Evolutionary conservation across 2,888 invertebrate species (phyloP), one percentile per base, ranked within the genome.

Genomic region (Campoplex capitator): DNA sequence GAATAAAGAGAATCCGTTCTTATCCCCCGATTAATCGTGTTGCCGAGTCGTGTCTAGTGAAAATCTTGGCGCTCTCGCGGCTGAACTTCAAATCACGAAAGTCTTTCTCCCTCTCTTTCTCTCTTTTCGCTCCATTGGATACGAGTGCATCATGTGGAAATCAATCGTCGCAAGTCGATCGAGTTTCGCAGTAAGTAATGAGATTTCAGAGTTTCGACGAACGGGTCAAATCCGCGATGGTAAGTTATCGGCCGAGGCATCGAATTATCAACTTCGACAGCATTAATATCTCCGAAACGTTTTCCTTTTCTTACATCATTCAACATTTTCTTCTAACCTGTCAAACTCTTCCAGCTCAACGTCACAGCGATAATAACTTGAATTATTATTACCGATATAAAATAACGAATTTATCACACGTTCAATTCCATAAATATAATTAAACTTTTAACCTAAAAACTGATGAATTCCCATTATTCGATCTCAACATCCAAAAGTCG

Each of bases 211-310:
- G 54, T n/a, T 23, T 0, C 8, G n/a, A 38, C 1, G 28, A 11
- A 54, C 16, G 16, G 18, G 18, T n/a, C 6, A 8, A 16, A 68
- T 68, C 38, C 42, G 38, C 42, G 38, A 38, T 73, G 73, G n/a
- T 56, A 73, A 73, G 54, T 73, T 51, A 73, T 9, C 73, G 73
- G 38, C 54, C 38, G 35, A 11, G 73, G 18, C n/a, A n/a, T 45
- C 2, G 1, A 71, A 9, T 42, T 42, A 9, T 28, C 28, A 51
- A 32, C 6, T 48, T 3, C 3, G 16, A 48, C 2, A 48, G 48
- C 48, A 48, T 16, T 16, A 16, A 48, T 16, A 48, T 48, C 16
- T 16, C 48, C 16, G 3, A 1, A 48, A 48, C 3, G 3, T 45
- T 45, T 9, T 48, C 1, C 0, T 48, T 48, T 48, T 16, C 3